Percentiles rank a stretch among this genome's conserved stretches.
Evolutionary conservation across 2,797 vertebrate species (phyloP).

Genomic region (Semaprochilodus insignis): DNA sequence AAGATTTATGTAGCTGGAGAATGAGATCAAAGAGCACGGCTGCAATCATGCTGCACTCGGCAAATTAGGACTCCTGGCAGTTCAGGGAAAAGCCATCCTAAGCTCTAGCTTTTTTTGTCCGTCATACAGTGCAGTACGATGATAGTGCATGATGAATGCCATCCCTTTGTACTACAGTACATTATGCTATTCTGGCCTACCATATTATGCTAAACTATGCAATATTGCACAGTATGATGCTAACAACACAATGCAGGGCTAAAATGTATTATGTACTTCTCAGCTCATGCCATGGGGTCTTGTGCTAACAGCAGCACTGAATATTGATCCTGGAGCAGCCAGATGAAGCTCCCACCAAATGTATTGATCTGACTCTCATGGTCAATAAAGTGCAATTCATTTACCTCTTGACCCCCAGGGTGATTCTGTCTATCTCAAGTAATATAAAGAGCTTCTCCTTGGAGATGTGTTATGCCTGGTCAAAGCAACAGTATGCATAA

Average conservation of each 20-base stretch:
- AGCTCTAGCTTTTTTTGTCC: neutral
- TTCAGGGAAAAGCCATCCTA: neutral
- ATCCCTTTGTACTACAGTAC: neutral
- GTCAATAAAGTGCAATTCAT: slow-evolving; percentile 51
- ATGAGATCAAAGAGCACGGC: neutral
- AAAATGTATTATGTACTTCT: neutral
- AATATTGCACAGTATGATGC: neutral
- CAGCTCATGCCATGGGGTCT: neutral
- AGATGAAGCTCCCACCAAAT: slow-evolving; percentile 62
- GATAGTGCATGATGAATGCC: slow-evolving; percentile 3
- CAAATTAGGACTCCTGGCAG: neutral
- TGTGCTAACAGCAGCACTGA: neutral
- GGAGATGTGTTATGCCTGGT: neutral
- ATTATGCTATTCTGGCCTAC: neutral
- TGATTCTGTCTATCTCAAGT: neutral
- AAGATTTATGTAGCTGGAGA: neutral
- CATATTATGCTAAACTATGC: slow-evolving; percentile 5
- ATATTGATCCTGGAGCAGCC: slow-evolving; percentile 22
- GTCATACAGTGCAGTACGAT: neutral
- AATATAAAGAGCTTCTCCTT: slow-evolving; percentile 11
- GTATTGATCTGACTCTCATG: slow-evolving; percentile 53
- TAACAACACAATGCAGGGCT: neutral
- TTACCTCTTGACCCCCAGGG: neutral
- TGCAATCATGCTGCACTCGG: neutral
- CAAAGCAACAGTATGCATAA: slow-evolving; percentile 11